A percentile compares a stretch with the other conserved stretches of the same genome.
Evolutionary conservation across 1,140 invertebrate species (phyloP).

Genomic region (Trichogramma pretiosum): DNA sequence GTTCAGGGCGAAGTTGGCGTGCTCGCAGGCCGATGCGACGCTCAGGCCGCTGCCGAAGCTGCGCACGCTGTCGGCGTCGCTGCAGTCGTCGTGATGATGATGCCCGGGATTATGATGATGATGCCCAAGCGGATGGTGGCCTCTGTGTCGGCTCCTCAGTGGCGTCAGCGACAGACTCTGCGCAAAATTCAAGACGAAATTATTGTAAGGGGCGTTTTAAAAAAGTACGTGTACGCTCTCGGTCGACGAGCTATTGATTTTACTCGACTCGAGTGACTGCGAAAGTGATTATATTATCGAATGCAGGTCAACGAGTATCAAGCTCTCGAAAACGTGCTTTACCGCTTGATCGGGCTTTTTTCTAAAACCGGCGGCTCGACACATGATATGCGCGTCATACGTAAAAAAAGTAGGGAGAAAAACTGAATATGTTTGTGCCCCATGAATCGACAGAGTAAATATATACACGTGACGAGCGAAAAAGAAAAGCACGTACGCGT

Average conservation of each 20-base stretch:
- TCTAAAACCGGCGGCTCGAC: too few relatives aligned
- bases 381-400: too few relatives aligned
- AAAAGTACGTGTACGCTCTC: neutral
- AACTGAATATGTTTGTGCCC: too few relatives aligned
- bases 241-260: slow-evolving; percentile 1
- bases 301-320: too few relatives aligned
- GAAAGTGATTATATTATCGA: too few relatives aligned
- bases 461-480: too few relatives aligned
- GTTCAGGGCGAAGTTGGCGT: slow-evolving; percentile 69
- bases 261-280: neutral
- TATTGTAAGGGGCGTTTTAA: neutral
- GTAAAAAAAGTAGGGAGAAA: too few relatives aligned
- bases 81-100: slow-evolving; percentile 47
- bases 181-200: neutral
- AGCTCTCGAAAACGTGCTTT: too few relatives aligned
- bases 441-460: too few relatives aligned
- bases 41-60: slow-evolving; percentile 68
- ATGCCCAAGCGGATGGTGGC: slow-evolving; percentile 24
- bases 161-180: slow-evolving; percentile 46
- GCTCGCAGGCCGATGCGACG: slow-evolving; percentile 54
- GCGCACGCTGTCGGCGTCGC: slow-evolving; percentile 66
- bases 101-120: slow-evolving; percentile 29
- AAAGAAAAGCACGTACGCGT: too few relatives aligned
- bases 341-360: too few relatives aligned
- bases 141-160: slow-evolving; percentile 31